These are phyloP conservation scores for Vanacampus margaritifer DNA, from an alignment of 2,113 vertebrate genomes.

Conservation along the genomic window DNA sequence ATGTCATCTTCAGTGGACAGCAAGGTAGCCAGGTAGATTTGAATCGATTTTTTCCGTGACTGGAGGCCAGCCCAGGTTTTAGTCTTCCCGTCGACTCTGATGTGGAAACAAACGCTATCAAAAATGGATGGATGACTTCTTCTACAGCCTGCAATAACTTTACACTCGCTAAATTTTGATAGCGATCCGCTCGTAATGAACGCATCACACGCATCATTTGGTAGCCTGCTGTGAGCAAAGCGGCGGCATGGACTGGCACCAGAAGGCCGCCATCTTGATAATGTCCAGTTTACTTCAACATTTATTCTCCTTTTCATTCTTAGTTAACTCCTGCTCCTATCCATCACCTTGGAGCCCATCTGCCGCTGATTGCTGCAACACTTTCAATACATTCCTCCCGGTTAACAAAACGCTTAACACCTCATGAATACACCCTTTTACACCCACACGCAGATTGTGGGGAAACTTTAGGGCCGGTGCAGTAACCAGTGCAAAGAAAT, in stretches of 20 bases:
- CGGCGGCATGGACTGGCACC: slow-evolving; percentile 41
- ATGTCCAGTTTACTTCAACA: slow-evolving; percentile 55
- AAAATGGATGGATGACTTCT: not conserved
- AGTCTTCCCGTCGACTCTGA: no score
- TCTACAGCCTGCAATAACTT: not conserved
- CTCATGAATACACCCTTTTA: slow-evolving; percentile 76
- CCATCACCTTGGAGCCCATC: slow-evolving; percentile 64
- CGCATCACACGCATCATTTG: not conserved
- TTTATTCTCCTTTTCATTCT: slow-evolving; percentile 30
- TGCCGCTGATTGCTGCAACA: slow-evolving; percentile 67
- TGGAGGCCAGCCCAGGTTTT: no score
- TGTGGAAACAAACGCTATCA: not conserved
- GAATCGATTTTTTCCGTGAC: no score
- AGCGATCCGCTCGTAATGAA: not conserved
- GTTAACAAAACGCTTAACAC: slow-evolving; percentile 74
- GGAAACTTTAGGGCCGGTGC: slow-evolving; percentile 58
- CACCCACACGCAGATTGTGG: slow-evolving; percentile 58
- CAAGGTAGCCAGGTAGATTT: no score
- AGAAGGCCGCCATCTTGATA: slow-evolving; percentile 49
- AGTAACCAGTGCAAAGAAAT: slow-evolving; percentile 70
- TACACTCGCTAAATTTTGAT: not conserved
- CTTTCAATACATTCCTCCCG: slow-evolving; percentile 72
- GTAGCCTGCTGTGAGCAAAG: slow-evolving; percentile 19
- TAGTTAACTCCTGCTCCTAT: slow-evolving; percentile 61
- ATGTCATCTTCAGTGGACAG: no score